Percentiles rank a stretch among this genome's conserved stretches.
Evolutionary conservation across 1,140 invertebrate species (phyloP).

Genomic region (Drosophila sturtevanti): DNA sequence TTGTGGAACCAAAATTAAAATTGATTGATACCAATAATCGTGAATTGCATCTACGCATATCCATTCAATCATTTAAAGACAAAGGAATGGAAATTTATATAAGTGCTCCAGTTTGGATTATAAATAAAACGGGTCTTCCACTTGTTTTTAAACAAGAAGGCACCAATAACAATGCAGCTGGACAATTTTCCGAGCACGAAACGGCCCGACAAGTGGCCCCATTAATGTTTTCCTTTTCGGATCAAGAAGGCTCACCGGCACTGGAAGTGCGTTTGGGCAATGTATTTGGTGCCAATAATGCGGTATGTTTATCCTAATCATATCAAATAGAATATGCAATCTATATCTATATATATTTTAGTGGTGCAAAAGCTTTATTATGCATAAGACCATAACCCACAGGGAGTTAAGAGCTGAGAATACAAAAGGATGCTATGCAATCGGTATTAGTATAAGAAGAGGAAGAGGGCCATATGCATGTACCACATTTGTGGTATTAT

Average conservation of each 20-base stretch:
- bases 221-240: constrained; percentile 96
- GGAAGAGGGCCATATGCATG: constrained; percentile 94
- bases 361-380: constrained; percentile 92
- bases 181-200: constrained; percentile 98
- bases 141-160: constrained; percentile 97
- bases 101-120: constrained; percentile 95
- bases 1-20: constrained; percentile 84
- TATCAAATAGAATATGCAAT: neutral
- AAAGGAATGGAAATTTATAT: constrained; percentile 88
- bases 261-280: constrained; percentile 82
- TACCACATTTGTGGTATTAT: constrained; percentile 96
- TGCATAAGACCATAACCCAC: constrained; percentile 71
- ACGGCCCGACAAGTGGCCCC: constrained; percentile 95
- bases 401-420: constrained; percentile 69
- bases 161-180: constrained; percentile 90
- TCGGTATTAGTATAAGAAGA: constrained; percentile 93
- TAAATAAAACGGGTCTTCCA: constrained; percentile 97
- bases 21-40: constrained; percentile 89
- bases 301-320: constrained; percentile 36
- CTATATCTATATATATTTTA: constrained; percentile 81
- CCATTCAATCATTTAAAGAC: constrained; percentile 83
- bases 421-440: constrained; percentile 84
- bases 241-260: constrained; percentile 89
- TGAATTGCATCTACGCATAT: constrained; percentile 89
- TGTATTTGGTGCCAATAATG: constrained; percentile 63